Percentiles rank a stretch among this genome's conserved stretches.
These are phyloP conservation scores for Ptychadena robeensis DNA, from an alignment of 2,797 vertebrate genomes.

Conservation along the genomic window DNA sequence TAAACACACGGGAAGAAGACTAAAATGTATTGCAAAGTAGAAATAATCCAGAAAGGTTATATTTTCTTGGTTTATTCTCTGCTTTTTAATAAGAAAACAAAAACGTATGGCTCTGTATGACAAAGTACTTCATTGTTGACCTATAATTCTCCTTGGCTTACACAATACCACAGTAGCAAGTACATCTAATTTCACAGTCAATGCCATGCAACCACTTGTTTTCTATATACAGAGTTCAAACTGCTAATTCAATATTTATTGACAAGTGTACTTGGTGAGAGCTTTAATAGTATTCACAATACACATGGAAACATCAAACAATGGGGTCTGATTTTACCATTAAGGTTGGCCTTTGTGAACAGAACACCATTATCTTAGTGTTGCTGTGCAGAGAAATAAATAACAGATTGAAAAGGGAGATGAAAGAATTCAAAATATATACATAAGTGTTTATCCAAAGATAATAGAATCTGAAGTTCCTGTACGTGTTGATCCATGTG, in stretches of 20 bases:
- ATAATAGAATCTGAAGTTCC: background rate
- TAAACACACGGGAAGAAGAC: no score
- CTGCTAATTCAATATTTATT: slow-evolving; percentile 54
- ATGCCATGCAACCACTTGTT: slow-evolving; percentile 21
- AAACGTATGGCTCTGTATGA: no score
- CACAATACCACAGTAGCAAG: background rate
- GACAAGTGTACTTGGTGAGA: slow-evolving; percentile 15
- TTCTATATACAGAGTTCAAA: slow-evolving; percentile 31
- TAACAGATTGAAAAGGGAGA: background rate
- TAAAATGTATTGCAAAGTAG: no score
- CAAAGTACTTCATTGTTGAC: slow-evolving; percentile 1
- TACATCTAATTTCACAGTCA: slow-evolving; percentile 20
- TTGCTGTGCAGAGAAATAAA: background rate
- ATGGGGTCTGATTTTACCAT: slow-evolving; percentile 1
- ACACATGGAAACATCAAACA: background rate
- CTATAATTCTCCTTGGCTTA: background rate
- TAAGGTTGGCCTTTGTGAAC: slow-evolving; percentile 20
- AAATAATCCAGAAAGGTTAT: no score
- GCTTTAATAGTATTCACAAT: slow-evolving; percentile 23
- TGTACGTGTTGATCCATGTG: background rate
- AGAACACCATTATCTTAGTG: background rate
- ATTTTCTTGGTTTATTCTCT: no score
- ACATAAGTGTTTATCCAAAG: background rate
- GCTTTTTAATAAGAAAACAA: no score
- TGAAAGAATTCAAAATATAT: background rate